A percentile compares a stretch with the other conserved stretches of the same genome.
Evolutionary conservation across 2,888 invertebrate species (phyloP).

Genomic region (Aphodius granarius): DNA sequence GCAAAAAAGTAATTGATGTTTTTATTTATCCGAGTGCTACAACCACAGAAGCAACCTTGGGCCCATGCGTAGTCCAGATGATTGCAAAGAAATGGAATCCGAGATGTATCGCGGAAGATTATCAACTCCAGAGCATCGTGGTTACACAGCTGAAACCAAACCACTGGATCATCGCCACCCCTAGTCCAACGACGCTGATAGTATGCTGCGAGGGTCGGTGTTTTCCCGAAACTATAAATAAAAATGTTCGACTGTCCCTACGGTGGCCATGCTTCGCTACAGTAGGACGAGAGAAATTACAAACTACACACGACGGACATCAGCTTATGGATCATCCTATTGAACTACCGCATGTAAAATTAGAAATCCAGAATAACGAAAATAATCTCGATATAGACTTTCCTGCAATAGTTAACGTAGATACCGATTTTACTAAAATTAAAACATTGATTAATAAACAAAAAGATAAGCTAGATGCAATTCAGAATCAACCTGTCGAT

Average conservation of each 20-base stretch:
- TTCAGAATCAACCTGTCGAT: neutral
- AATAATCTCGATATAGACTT: no score
- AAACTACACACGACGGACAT: neutral
- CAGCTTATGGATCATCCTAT: neutral
- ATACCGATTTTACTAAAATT: neutral
- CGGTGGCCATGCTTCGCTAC: neutral
- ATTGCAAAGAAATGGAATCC: neutral
- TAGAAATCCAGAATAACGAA: no score
- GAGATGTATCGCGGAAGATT: neutral
- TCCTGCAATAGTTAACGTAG: no score
- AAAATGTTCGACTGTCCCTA: neutral
- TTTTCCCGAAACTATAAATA: neutral
- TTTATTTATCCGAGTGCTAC: neutral
- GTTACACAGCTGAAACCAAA: neutral
- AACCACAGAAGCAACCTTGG: neutral
- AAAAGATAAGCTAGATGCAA: neutral
- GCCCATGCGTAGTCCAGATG: neutral
- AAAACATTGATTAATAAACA: neutral
- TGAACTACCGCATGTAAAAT: neutral
- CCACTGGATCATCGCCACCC: neutral
- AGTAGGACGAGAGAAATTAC: neutral
- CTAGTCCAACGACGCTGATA: neutral
- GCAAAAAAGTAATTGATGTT: slow-evolving; percentile 1
- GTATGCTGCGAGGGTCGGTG: neutral
- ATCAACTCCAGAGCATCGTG: neutral